Evolutionary conservation across 2,888 invertebrate species (phyloP).

Genomic region (Hirtodrosophila cameraria): DNA sequence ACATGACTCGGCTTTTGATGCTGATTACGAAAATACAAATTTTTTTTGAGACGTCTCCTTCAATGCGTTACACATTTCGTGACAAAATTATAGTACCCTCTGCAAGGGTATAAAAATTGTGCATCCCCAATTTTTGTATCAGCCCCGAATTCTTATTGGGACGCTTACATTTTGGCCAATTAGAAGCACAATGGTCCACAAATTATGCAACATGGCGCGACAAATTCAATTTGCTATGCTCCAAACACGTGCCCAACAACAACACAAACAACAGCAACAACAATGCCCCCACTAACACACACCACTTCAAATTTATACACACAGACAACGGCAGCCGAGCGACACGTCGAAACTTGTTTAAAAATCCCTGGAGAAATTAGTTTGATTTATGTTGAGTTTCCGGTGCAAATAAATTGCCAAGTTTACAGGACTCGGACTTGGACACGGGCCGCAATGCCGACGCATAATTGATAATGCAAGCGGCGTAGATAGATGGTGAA

Average conservation of each 20-base stretch:
- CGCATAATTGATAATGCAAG: slow-evolving; percentile 78
- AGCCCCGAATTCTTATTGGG: slow-evolving; percentile 33
- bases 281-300: slow-evolving; percentile 10
- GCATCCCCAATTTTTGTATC: too few species aligned
- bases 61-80: too few species aligned
- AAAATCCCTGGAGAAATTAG: slow-evolving; percentile 79
- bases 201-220: slow-evolving; percentile 75
- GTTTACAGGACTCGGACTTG: slow-evolving; percentile 71
- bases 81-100: too few species aligned
- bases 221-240: slow-evolving; percentile 74
- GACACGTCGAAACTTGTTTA: slow-evolving; percentile 71
- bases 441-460: slow-evolving; percentile 55
- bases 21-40: too few species aligned
- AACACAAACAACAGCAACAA: slow-evolving; percentile 25
- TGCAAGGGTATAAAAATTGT: too few species aligned
- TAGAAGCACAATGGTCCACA: slow-evolving; percentile 71
- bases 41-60: too few species aligned
- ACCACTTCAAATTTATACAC: slow-evolving; percentile 2
- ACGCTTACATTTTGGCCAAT: slow-evolving; percentile 69
- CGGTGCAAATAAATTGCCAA: slow-evolving; percentile 80
- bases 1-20: too few species aligned
- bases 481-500: slow-evolving; percentile 39
- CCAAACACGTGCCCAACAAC: slow-evolving; percentile 66
- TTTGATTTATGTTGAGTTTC: slow-evolving; percentile 80
- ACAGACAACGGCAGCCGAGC: slow-evolving; percentile 29